Conservation (phyloP, 2,797 vertebrate genomes). For the Aphelocoma californica region DNA sequence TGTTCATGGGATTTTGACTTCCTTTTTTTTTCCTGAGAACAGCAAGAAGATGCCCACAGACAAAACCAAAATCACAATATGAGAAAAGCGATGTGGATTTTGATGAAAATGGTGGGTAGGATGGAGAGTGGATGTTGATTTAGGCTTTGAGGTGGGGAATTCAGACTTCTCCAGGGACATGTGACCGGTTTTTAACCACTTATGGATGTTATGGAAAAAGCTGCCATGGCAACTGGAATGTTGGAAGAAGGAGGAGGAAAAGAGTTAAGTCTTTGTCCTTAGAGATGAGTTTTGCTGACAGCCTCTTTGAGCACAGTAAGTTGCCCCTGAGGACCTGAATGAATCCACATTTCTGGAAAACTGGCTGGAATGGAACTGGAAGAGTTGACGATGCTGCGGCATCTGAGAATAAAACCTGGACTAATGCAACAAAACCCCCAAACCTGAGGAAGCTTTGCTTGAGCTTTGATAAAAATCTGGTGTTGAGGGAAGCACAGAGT, state of each 20-base stretch:
- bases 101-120: background rate
- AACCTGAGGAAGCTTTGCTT: background rate
- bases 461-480: background rate
- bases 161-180: background rate
- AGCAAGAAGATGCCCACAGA: background rate
- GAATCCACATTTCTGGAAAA: background rate
- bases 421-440: background rate
- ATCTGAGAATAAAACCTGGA: background rate
- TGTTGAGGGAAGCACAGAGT: background rate
- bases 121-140: background rate
- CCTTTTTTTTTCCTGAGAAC: background rate
- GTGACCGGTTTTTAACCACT: background rate
- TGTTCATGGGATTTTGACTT: background rate
- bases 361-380: background rate
- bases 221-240: background rate
- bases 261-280: background rate
- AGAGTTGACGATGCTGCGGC: accelerated
- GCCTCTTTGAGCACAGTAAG: background rate
- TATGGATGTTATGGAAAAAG: background rate
- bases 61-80: background rate
- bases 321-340: background rate
- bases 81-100: background rate
- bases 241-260: background rate
- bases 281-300: background rate
- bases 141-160: background rate